Conservation (phyloP, 2,797 vertebrate genomes). For the Crocidura indochinensis region DNA sequence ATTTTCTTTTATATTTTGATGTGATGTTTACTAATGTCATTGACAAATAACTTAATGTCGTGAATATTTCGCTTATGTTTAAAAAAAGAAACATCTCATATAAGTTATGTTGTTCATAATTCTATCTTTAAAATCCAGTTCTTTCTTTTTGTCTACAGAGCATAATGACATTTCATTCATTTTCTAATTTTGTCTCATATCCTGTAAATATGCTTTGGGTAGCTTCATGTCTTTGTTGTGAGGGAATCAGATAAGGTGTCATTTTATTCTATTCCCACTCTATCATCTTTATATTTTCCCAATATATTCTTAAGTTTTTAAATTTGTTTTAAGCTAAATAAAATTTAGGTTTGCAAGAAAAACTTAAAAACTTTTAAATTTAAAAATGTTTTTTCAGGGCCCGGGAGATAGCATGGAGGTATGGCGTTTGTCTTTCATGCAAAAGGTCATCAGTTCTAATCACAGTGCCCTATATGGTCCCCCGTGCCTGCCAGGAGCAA, state of each 20-base stretch:
- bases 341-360: constrained; percentile 1
- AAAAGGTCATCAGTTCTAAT: too few species aligned
- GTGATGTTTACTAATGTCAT: constrained; percentile 15
- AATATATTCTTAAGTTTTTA: not conserved
- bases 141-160: constrained; percentile 17
- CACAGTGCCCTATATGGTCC: too few species aligned
- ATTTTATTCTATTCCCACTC: not conserved
- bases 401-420: too few species aligned
- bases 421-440: too few species aligned
- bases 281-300: constrained; percentile 1
- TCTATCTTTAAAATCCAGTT: constrained; percentile 46
- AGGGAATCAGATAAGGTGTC: not conserved
- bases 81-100: not conserved
- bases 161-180: not conserved
- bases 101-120: constrained; percentile 30
- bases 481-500: too few species aligned
- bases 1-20: not conserved
- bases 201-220: not conserved
- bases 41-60: not conserved
- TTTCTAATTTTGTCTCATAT: constrained; percentile 16
- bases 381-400: not conserved
- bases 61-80: constrained; percentile 18
- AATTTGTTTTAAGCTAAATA: constrained; percentile 50
- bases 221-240: not conserved
- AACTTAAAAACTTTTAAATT: not conserved